Conservation (phyloP, 2,888 invertebrate species). For the Thera obeliscata region DNA sequence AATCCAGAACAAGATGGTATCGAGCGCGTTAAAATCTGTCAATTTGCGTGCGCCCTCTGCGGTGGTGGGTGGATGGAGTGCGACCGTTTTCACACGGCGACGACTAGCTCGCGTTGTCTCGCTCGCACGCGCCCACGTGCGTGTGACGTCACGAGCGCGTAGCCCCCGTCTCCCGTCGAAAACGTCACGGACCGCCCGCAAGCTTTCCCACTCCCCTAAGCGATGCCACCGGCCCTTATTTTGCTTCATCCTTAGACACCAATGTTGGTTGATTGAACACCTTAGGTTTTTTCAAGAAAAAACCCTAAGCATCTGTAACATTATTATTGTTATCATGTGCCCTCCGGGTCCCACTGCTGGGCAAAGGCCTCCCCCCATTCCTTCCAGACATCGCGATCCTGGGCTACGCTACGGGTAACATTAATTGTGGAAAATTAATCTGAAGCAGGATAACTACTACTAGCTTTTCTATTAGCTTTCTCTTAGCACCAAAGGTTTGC, state of each 20-base stretch:
- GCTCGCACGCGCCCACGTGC: slow-evolving; percentile 75
- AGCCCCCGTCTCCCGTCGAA: slow-evolving; percentile 38
- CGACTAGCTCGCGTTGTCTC: slow-evolving; percentile 50
- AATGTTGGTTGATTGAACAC: slow-evolving; percentile 3
- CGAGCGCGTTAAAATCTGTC: slow-evolving; percentile 77
- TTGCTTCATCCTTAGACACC: slow-evolving; percentile 14
- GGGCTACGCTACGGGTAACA: too few relatives aligned
- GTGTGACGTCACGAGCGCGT: slow-evolving; percentile 71
- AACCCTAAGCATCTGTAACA: too few relatives aligned
- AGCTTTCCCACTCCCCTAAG: slow-evolving; percentile 18
- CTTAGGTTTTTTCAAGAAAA: not conserved
- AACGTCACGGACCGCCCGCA: slow-evolving; percentile 63
- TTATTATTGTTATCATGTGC: too few relatives aligned
- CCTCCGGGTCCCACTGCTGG: too few relatives aligned
- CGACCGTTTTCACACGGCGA: slow-evolving; percentile 59
- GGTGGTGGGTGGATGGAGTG: slow-evolving; percentile 48
- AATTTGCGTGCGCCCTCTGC: slow-evolving; percentile 72
- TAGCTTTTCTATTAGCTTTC: too few relatives aligned
- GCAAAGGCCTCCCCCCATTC: too few relatives aligned
- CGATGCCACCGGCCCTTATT: slow-evolving; percentile 8
- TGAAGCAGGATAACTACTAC: too few relatives aligned
- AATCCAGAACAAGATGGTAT: slow-evolving; percentile 78
- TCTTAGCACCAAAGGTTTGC: too few relatives aligned
- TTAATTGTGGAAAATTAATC: too few relatives aligned
- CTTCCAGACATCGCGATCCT: too few relatives aligned